These are phyloP conservation scores for Tuta absoluta DNA, from an alignment of 2,888 invertebrate species.

Conservation along the genomic window DNA sequence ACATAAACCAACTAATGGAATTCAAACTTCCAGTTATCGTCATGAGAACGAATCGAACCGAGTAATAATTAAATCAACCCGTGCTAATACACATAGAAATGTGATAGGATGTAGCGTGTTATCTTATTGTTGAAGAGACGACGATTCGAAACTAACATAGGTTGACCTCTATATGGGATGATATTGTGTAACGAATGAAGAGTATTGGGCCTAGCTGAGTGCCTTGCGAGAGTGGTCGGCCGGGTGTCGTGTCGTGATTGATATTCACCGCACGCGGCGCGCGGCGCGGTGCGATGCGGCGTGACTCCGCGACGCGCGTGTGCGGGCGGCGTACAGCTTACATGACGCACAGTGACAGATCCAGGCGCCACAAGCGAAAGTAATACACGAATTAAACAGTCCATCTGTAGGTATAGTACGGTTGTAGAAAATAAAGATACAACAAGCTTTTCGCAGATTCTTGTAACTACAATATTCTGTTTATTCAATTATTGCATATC, in stretches of 20 bases:
- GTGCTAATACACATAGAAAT: conserved; percentile 34
- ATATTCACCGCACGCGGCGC: conserved; percentile 53
- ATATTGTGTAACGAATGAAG: background rate
- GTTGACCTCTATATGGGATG: conserved; percentile 34
- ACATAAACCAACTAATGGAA: background rate
- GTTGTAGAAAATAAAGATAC: too few species aligned
- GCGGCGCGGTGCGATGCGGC: conserved; percentile 35
- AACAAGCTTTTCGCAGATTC: too few species aligned
- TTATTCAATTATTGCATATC: background rate
- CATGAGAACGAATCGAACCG: conserved; percentile 12
- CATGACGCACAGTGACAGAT: conserved; percentile 36
- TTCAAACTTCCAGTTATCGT: conserved; percentile 5
- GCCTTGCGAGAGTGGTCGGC: conserved; percentile 43
- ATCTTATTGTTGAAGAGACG: conserved; percentile 46
- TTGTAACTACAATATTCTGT: too few species aligned
- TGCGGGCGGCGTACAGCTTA: conserved; percentile 49
- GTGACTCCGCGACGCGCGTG: conserved; percentile 67
- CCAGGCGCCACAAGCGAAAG: background rate
- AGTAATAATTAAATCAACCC: conserved; percentile 29
- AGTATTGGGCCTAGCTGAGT: background rate
- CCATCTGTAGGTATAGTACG: too few species aligned
- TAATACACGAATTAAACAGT: too few species aligned
- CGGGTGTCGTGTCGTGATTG: conserved; percentile 43
- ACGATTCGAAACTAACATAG: conserved; percentile 43
- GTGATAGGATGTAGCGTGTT: conserved; percentile 45